Base-by-base conservation (phyloP, 1,140 invertebrate species). In the Sweltsa coloradensis region DNA sequence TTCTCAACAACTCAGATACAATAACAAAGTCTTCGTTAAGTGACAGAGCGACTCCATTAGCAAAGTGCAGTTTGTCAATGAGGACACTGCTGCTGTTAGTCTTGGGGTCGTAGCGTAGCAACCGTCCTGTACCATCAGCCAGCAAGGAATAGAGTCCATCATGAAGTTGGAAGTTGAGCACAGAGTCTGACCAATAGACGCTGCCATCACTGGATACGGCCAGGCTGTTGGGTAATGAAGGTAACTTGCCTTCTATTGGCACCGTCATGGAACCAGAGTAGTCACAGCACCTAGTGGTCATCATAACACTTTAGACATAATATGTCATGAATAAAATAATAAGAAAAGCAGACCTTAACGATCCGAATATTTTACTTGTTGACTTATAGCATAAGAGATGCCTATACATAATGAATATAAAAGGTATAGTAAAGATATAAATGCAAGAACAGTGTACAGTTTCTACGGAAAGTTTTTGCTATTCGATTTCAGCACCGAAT, bases 11-110 rank as follows among this genome's bases (percentile, higher is more conserved):
- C 66, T 91, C 88, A 4, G 72, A 57, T 0, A 88, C 73, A 9
- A 92, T 53, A 2, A 91, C 55, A 60, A 80, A 85, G 44, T 78
- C 74, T 60, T 85, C 78, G 58, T 89, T 76, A 13, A 75, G 67
- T 21, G 83, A 83, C 1, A 91, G 55, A 27, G 68, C 67, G n/a
- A 92, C 57, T 4, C 89, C 88, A 70, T 91, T 93, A 3, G 86
- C 70, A 64, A 90, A 87, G 58, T 75, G 76, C 2, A 91, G 51
- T 25, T 80, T 65, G 40, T 81, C 72, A 1, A 87, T 43, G 13
- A 91, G 57, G 5, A 88, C 80, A 57, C 69, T 72, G 49, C 76
- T 76, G 44, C 65, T 60, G 51, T 76, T 75, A 6, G 73, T 78
- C 53, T 67, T 69, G 4, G 74, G 70, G 63, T 84, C 71, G 54